These are phyloP conservation scores for Saccopteryx leptura DNA, from an alignment of 2,113 vertebrate genomes.

Conservation along the genomic window DNA sequence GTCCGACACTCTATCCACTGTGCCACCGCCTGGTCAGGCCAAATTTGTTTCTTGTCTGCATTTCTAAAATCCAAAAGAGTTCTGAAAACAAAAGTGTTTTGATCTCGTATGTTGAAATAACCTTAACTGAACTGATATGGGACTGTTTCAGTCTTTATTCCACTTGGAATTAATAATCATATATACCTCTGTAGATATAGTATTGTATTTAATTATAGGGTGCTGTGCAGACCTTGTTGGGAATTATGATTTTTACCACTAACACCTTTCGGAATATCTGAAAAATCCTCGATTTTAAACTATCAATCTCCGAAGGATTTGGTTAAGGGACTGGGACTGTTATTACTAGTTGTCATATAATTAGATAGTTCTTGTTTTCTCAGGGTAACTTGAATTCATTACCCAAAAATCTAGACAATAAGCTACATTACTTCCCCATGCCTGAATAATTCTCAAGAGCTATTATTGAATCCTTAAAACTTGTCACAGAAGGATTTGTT, in stretches of 20 bases:
- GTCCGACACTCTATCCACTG: too few relatives aligned
- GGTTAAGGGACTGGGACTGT: neutral
- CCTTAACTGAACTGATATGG: neutral
- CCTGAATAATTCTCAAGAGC: neutral
- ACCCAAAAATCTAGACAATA: slow-evolving; percentile 14
- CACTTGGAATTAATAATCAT: slow-evolving; percentile 20
- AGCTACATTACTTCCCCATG: neutral
- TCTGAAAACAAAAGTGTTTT: neutral
- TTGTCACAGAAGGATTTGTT: slow-evolving; percentile 32
- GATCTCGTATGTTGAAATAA: neutral
- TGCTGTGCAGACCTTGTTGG: neutral
- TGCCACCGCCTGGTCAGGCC: too few relatives aligned
- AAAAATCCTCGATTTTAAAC: slow-evolving; percentile 36
- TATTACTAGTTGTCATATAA: neutral
- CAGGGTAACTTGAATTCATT: slow-evolving; percentile 29
- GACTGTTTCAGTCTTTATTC: neutral
- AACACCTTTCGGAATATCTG: slow-evolving; percentile 14
- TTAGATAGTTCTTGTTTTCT: neutral
- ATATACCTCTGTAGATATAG: neutral
- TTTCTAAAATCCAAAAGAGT: slow-evolving; percentile 51
- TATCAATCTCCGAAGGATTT: neutral
- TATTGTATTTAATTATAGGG: neutral
- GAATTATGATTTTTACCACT: neutral
- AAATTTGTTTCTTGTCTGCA: slow-evolving; percentile 20
- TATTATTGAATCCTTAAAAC: neutral